A percentile compares a stretch with the other conserved stretches of the same genome.
These are phyloP conservation scores for Drosophila ustulata DNA, from an alignment of 2,888 invertebrate genomes.

Conservation along the genomic window DNA sequence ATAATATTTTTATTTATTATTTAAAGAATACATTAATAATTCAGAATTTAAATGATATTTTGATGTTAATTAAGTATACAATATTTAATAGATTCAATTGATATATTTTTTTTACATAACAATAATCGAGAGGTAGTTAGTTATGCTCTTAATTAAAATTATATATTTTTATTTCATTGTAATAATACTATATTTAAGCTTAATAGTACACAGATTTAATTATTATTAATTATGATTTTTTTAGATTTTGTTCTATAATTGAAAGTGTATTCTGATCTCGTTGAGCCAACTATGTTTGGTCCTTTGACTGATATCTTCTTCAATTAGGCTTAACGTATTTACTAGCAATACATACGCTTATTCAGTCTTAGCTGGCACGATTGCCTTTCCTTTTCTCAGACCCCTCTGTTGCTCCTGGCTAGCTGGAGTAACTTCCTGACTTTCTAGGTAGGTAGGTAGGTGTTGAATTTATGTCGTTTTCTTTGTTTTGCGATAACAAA, in stretches of 20 bases:
- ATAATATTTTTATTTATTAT: neutral
- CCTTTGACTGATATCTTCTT: neutral
- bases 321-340: slow-evolving; percentile 50
- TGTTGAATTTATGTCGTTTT: slow-evolving; percentile 72
- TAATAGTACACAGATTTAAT: no score
- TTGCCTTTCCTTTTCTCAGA: neutral
- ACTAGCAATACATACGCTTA: slow-evolving; percentile 7
- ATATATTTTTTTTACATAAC: no score
- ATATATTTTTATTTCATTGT: no score
- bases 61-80: no score
- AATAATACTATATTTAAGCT: no score
- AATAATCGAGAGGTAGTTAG: no score
- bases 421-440: slow-evolving; percentile 38
- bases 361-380: slow-evolving; percentile 12
- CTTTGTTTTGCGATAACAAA: slow-evolving; percentile 67
- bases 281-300: neutral
- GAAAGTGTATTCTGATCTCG: neutral
- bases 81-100: no score
- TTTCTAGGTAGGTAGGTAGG: slow-evolving; percentile 66
- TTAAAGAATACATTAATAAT: no score
- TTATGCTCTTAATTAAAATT: no score
- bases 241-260: no score
- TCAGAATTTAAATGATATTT: no score
- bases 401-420: neutral
- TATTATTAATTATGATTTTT: no score